These are phyloP conservation scores for Oryzias curvinotus DNA, from an alignment of 2,113 vertebrate genomes.

Conservation along the genomic window DNA sequence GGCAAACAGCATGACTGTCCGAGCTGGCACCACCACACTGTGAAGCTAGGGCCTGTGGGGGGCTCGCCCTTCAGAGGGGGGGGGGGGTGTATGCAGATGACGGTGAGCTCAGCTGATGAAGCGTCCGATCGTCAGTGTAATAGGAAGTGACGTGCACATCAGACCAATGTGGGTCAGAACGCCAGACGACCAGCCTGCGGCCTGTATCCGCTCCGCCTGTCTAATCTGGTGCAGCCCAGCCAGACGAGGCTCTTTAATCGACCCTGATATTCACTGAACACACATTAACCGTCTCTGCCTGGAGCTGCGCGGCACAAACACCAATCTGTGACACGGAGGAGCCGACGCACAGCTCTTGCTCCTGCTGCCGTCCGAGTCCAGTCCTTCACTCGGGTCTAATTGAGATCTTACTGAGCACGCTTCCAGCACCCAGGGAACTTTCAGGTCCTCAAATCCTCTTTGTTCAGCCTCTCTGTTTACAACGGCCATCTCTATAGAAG, in stretches of 20 bases:
- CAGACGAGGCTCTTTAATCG: slow-evolving; percentile 83
- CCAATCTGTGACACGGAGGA: slow-evolving; percentile 8
- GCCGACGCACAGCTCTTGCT: too few relatives aligned
- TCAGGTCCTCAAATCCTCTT: not conserved
- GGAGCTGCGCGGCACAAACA: slow-evolving; percentile 30
- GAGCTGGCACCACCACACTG: slow-evolving; percentile 30
- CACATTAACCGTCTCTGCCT: slow-evolving; percentile 53
- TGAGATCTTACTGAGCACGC: not conserved
- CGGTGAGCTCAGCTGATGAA: slow-evolving; percentile 62
- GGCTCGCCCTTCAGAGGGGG: slow-evolving; percentile 42
- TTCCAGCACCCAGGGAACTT: not conserved
- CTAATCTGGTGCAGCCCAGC: slow-evolving; percentile 81
- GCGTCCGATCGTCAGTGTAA: slow-evolving; percentile 58
- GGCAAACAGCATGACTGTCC: slow-evolving; percentile 12
- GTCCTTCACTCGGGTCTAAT: not conserved
- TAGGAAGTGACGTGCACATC: slow-evolving; percentile 75
- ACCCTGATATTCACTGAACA: slow-evolving; percentile 89
- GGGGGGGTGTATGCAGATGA: slow-evolving; percentile 50
- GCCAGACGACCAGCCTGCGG: slow-evolving; percentile 70
- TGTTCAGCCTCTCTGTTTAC: too few relatives aligned
- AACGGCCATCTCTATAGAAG: not conserved
- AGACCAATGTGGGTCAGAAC: slow-evolving; percentile 79
- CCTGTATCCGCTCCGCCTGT: slow-evolving; percentile 73
- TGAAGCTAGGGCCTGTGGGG: slow-evolving; percentile 19
- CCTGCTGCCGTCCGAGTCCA: slow-evolving; percentile 7